Base-by-base conservation (phyloP, 2,888 invertebrate species). In the Periphyllus acericola region DNA sequence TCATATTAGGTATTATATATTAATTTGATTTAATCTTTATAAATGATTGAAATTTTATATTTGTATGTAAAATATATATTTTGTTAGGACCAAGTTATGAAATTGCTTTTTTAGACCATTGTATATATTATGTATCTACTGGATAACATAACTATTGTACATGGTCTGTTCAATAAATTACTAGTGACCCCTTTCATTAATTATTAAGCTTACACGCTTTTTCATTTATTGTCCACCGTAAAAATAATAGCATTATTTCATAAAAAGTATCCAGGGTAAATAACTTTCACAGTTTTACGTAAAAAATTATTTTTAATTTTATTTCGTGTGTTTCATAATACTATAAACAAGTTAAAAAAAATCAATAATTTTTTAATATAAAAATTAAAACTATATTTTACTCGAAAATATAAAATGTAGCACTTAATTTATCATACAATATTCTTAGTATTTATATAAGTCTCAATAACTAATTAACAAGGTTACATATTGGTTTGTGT, bases 141-240 rank as follows among this genome's bases (percentile, higher is more conserved):
- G 74, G n/a, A 83, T 75, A 60, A 74, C 19, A 74, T 55, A 74
- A 74, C 36, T 55, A 75, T 75, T 83, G 60, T 75, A 60, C 60
- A 74, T 29, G 36, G 75, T 29, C 29, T 60, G 40, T 83, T 75
- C 40, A 75, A 83, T 83, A 75, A 83, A 83, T 83, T 83, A 83
- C n/a, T 55, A n/a, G 60, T 40, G 17, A 75, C 60, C 75, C 60
- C 36, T 83, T 36, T 75, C 75, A 75, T 83, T 83, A 83, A 75
- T 83, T 83, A 75, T 75, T 83, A 74, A 75, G 60, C 60, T 60
- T 36, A 29, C 40, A 36, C 17, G 40, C 36, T 66, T 83, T 83
- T 83, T 66, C 29, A 36, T 83, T 60, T 75, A 36, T 83, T 83
- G 83, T 83, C 4, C 29, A 60, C n/a, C 21, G 25, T 83, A 75